Evolutionary conservation across 2,888 invertebrate species (phyloP), one percentile per base, ranked within the genome.

Genomic region (Smittia sp.): DNA sequence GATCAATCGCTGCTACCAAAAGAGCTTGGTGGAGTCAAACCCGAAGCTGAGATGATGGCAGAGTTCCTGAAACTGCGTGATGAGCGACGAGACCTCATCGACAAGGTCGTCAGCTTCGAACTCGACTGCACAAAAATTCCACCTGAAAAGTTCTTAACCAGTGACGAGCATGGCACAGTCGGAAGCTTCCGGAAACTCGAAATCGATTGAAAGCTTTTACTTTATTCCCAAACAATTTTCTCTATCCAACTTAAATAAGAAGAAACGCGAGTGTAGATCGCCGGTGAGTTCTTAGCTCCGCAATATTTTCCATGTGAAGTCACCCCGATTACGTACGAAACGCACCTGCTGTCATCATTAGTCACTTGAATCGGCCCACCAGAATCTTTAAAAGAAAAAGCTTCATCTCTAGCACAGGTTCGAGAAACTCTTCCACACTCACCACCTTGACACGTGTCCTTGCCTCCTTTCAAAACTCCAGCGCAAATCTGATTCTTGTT

Each of bases 111-210:
- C 0, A 15, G 54, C 20, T 18, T 15, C 24, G 41, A 70, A 54
- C 3, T 70, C 6, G 54, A 52, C 27, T 70, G 69, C 39, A 15
- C 20, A 38, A 62, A 58, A 72, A 39, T 72, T 20, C 72, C 62
- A 2, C 1, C 0, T 3, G 72, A 72, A 0, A 72, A 72, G 22
- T 13, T 72, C 9, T 13, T 13, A 9, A 25, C 69, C 3, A 38
- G 22, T 25, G 4, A 24, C 68, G 89, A 86, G 75, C 39, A 39
- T 9, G 83, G 89, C 1, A 86, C 93, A 68, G 89, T 91, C 75
- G 93, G 93, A 20, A 92, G 91, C 74, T 93, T 93, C 82, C 88
- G 93, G 79, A 92, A 92, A 83, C 84, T 93, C 74, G 91, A 92
- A 81, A 88, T 94, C 75, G 93, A 94, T 83, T 93, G 86, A 84